These are phyloP conservation scores for Toxostoma redivivum DNA, from an alignment of 2,113 vertebrate genomes.

Conservation along the genomic window DNA sequence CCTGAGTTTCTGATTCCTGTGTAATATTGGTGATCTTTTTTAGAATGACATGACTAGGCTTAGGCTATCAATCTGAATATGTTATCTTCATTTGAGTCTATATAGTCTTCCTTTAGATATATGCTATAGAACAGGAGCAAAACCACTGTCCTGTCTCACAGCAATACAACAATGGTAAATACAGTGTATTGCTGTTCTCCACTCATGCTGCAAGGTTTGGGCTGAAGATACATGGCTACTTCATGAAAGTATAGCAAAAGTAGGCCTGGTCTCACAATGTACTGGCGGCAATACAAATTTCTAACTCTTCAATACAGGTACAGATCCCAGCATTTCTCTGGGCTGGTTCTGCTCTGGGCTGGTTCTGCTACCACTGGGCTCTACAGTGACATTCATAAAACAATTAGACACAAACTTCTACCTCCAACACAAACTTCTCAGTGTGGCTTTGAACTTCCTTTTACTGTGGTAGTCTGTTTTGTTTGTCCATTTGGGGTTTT, in stretches of 20 bases:
- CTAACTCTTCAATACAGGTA: not conserved
- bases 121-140: not conserved
- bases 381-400: not conserved
- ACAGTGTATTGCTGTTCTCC: not conserved
- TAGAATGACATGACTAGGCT: not conserved
- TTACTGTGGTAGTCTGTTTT: accelerated
- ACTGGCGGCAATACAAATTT: not conserved
- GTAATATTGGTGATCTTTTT: not conserved
- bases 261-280: not conserved
- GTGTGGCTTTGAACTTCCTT: not conserved
- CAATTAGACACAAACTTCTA: not conserved
- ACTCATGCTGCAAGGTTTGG: accelerated
- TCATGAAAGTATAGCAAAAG: not conserved
- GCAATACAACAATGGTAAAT: not conserved
- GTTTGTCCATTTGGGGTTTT: not conserved
- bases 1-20: not conserved
- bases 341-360: not conserved
- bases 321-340: not conserved
- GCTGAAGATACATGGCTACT: not conserved
- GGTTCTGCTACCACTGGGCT: not conserved
- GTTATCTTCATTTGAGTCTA: not conserved
- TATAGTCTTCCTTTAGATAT: not conserved
- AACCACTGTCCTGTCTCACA: not conserved
- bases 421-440: not conserved
- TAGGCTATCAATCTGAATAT: not conserved